These are phyloP conservation scores for Lepisosteus oculatus DNA, from an alignment of 2,113 vertebrate species.

Conservation along the genomic window DNA sequence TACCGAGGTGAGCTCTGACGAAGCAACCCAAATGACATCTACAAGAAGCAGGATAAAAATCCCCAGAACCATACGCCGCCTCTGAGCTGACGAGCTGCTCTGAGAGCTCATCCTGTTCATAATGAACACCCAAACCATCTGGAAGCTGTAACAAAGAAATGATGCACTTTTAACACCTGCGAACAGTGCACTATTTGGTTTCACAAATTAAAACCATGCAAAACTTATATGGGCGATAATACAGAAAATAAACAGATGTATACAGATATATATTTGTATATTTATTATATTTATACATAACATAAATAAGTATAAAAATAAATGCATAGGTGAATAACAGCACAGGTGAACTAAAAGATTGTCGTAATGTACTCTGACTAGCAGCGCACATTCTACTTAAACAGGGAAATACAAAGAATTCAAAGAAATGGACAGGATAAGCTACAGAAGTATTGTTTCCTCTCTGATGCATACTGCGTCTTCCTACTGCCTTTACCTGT, in stretches of 20 bases:
- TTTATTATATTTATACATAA: not conserved
- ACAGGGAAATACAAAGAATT: not conserved
- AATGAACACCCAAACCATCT: conserved; percentile 86
- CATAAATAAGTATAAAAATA: conserved; percentile 34
- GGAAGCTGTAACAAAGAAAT: conserved; percentile 35
- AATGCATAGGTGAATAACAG: conserved; percentile 11
- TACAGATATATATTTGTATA: no score
- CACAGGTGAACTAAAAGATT: no score
- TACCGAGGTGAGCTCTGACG: conserved; percentile 94
- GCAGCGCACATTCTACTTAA: no score
- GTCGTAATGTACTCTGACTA: no score
- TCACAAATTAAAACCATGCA: not conserved
- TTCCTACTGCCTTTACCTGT: not conserved
- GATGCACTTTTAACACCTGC: not conserved
- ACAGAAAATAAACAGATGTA: no score
- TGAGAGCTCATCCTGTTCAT: conserved; percentile 90
- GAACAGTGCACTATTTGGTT: conserved; percentile 5
- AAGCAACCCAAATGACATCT: conserved; percentile 95
- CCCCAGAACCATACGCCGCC: conserved; percentile 84
- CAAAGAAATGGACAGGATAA: not conserved
- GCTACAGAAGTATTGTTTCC: not conserved
- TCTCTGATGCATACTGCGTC: not conserved
- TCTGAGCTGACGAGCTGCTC: conserved; percentile 74
- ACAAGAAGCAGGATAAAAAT: conserved; percentile 89
- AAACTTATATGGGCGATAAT: no score